Percentiles rank a stretch among this genome's conserved stretches.
These are phyloP conservation scores for Coendou prehensilis DNA, from an alignment of 2,797 vertebrate genomes.

Conservation along the genomic window DNA sequence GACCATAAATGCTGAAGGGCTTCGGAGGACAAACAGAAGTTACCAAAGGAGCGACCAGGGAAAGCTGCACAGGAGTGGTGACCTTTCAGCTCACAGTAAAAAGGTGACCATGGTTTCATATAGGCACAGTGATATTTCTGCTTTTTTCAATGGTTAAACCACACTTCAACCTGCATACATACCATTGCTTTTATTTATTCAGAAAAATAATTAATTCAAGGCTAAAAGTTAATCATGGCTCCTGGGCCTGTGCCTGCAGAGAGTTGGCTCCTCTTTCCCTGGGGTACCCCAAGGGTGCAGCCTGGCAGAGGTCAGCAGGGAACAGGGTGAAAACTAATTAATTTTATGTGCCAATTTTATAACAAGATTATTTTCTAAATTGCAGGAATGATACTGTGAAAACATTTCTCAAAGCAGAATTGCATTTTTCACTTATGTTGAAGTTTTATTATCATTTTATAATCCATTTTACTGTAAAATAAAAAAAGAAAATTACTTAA, in stretches of 20 bases:
- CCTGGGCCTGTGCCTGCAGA: not conserved
- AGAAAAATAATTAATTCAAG: conserved; percentile 59
- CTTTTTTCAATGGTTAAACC: conserved; percentile 23
- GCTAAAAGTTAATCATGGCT: conserved; percentile 37
- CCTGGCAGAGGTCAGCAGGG: conserved; percentile 1
- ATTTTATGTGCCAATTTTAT: conserved; percentile 53
- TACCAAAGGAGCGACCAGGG: not conserved
- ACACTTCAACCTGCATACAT: not conserved
- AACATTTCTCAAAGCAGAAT: conserved; percentile 41
- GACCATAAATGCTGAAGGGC: accelerated
- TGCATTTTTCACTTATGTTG: conserved; percentile 34
- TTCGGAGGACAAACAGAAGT: not conserved
- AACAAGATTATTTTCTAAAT: conserved; percentile 67
- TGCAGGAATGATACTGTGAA: not conserved
- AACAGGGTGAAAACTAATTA: conserved; percentile 29
- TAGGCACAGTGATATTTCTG: conserved; percentile 7
- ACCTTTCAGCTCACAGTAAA: not conserved
- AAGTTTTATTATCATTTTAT: conserved; percentile 64
- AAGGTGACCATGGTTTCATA: not conserved
- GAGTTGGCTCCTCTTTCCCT: not conserved
- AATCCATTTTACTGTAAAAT: conserved; percentile 14
- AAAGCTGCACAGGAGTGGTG: not conserved
- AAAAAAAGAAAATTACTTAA: conserved; percentile 42
- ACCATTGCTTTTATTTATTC: conserved; percentile 53
- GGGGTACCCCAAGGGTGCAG: not conserved